Base-by-base conservation (phyloP, 1,140 invertebrate genomes). In the Eumeta japonica region DNA sequence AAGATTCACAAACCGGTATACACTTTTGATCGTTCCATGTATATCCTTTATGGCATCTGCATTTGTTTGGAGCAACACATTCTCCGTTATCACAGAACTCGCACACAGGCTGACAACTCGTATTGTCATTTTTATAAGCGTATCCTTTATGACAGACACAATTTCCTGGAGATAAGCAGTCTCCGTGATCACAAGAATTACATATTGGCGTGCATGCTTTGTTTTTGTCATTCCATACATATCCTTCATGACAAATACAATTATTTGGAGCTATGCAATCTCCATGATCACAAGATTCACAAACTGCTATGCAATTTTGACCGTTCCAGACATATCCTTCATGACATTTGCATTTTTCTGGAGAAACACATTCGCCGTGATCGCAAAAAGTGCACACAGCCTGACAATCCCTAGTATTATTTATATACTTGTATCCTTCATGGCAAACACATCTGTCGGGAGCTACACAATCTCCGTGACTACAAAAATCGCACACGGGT, bases 401-500 rank as follows among this genome's bases (percentile, higher is more conserved):
- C n/a, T n/a, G n/a, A n/a, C n/a, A n/a, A n/a, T n/a, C n/a, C n/a
- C n/a, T n/a, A n/a, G n/a, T n/a, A n/a, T n/a, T n/a, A n/a, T n/a
- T n/a, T n/a, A n/a, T n/a, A n/a, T n/a, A n/a, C n/a, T 49, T 51
- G 31, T 50, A 57, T 9, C 61, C 61, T 1, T 20, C 3, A 14
- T 47, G 34, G 31, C 55, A 58, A 1, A 18, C 10, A 28, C 55
- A 58, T 2, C 32, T 42, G n/a, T 53, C 28, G 28, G 67, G 59
- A 17, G 54, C 59, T n/a, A 52, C 44, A 41, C 77, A 79, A 14
- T 45, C 16, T 3, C 68, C 75, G 34, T 76, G 66, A 7, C 60
- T 35, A 40, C 78, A 79, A 7, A 46, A 37, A 34, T 61, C 48
- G 40, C 78, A 80, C 28, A 51, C 46, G 0, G 75, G 61, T 28